Conservation (phyloP, 2,797 vertebrate species). For the Pangasius sanitwongsei region DNA sequence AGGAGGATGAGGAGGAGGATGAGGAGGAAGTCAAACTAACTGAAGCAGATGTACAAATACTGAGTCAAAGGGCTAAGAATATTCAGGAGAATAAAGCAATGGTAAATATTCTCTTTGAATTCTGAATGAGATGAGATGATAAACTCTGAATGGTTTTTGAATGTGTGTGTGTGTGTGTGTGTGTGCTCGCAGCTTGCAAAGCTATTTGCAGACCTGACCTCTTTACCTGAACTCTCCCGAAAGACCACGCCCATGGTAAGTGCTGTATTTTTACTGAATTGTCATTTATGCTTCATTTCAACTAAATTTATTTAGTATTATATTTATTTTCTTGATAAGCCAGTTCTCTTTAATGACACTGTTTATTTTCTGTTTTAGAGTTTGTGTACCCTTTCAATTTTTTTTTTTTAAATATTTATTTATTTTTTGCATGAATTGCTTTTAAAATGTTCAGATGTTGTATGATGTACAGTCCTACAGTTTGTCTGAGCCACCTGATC, state of each 20-base stretch:
- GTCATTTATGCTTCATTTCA: not conserved
- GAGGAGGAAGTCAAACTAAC: constrained; percentile 31
- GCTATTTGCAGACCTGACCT: constrained; percentile 88
- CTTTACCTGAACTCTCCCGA: constrained; percentile 82
- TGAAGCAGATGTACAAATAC: constrained; percentile 74
- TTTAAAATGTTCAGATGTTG: not conserved
- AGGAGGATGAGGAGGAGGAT: constrained; percentile 27
- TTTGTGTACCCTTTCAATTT: not conserved
- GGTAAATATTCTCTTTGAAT: constrained; percentile 70
- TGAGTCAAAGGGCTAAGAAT: constrained; percentile 88
- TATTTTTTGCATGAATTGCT: not conserved
- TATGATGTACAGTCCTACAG: not conserved
- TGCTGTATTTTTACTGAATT: constrained; percentile 31
- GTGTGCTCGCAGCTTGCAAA: constrained; percentile 84
- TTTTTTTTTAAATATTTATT: not conserved
- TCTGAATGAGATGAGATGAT: not conserved
- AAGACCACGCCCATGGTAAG: constrained; percentile 81
- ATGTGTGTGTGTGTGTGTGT: not conserved
- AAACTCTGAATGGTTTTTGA: not conserved
- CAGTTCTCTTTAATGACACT: not conserved
- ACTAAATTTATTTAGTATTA: not conserved
- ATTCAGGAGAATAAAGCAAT: constrained; percentile 97
- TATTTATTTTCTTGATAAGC: not conserved
- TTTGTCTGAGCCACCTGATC: not conserved
- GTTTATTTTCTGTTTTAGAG: not conserved